Evolutionary conservation across 2,888 invertebrate species (phyloP), one percentile per base, ranked within the genome.

Genomic region (Ectobius pallidus): DNA sequence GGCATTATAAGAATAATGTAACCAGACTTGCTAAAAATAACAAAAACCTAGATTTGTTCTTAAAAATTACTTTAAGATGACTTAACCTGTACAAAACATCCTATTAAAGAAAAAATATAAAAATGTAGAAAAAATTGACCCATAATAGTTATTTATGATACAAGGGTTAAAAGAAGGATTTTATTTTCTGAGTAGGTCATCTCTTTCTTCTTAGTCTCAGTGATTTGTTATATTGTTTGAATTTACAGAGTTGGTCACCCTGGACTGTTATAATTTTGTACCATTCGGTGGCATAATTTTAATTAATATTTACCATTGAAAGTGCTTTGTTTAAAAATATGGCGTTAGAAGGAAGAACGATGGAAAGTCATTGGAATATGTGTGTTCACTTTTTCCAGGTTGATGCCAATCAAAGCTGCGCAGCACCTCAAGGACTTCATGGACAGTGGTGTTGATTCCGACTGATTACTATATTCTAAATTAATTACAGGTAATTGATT

Each of bases 401-500:
- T 85, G 44, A 79, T 90, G 14, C 91, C 92, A 0, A 81, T 80
- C 30, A 82, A 85, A 73, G 86, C 87, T 2, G 82, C 86, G 39
- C 77, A 85, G 3, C 81, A 85, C 75, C 72, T 90, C 0, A 85
- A 85, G 78, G 90, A 91, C 80, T 92, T 91, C 79, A 76, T 91
- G 39, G 90, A 89, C 77, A 86, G 87, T 9, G 91, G 90, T 25
- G 83, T 92, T 3, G 88, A 90, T 39, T 69, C 69, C 3, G 63
- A 63, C 42, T 22, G 3, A 63, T n/a, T n/a, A n/a, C n/a, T n/a
- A n/a, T n/a, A n/a, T n/a, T n/a, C n/a, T n/a, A n/a, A n/a, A n/a
- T n/a, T n/a, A n/a, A n/a, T n/a, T n/a, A n/a, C n/a, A n/a, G n/a
- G n/a, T n/a, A n/a, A n/a, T n/a, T n/a, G n/a, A n/a, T n/a, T n/a